phyloP scores from a whole-genome alignment of 2,113 vertebrate genomes.

The Neolamprologus tretocephalus region DNA sequence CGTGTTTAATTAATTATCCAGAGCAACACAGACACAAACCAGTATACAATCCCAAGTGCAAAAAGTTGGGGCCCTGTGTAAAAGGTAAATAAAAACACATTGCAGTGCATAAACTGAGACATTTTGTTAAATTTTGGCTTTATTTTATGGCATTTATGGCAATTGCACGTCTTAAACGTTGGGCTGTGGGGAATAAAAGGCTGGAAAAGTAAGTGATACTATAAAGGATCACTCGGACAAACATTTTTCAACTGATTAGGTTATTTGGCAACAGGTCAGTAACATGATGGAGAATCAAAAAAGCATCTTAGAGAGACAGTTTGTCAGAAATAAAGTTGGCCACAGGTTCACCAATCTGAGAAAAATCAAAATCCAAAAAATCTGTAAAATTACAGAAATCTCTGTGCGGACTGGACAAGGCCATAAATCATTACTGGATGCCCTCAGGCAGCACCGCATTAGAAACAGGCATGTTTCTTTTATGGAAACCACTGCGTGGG shows the following conservation, averaged over 20 bases:
- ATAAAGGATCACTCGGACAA: background rate
- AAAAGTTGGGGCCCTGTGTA: fast-evolving
- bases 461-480: background rate
- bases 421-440: background rate
- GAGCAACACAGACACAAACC: background rate
- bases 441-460: background rate
- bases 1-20: background rate
- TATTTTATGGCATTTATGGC: background rate
- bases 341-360: background rate
- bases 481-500: background rate
- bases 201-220: background rate
- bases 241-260: background rate
- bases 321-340: background rate
- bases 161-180: background rate
- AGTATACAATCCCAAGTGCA: background rate
- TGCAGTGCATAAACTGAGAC: background rate
- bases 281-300: background rate
- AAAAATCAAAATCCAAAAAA: background rate
- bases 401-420: background rate
- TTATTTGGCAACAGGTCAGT: background rate
- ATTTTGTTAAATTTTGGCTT: background rate
- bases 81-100: background rate
- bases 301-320: no score
- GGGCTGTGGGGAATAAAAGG: background rate
- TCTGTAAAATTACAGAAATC: background rate